These are phyloP conservation scores for Petroica traversi DNA, from an alignment of 2,113 vertebrate species.

Conservation along the genomic window DNA sequence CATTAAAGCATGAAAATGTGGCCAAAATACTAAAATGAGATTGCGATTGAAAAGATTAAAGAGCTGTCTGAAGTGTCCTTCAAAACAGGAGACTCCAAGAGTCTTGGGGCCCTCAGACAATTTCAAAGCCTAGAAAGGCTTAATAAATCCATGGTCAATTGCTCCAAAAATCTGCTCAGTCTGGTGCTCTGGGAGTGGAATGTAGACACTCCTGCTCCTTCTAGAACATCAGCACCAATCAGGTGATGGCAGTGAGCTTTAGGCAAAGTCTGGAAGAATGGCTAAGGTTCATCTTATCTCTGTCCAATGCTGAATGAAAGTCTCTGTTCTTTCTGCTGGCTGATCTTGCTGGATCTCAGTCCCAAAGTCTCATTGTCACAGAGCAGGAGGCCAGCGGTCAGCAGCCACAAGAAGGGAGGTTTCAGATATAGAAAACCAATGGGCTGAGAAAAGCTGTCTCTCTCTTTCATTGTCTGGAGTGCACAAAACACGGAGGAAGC, in stretches of 20 bases:
- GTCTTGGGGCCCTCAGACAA: neutral
- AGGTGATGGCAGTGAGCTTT: neutral
- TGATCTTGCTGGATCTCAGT: neutral
- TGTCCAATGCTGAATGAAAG: neutral
- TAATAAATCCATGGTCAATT: conserved; percentile 26
- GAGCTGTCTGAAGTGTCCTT: conserved; percentile 30
- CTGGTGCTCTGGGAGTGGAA: neutral
- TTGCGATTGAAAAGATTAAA: conserved; percentile 57
- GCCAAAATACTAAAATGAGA: conserved; percentile 52
- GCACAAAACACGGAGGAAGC: neutral
- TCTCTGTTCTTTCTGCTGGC: neutral
- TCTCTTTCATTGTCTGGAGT: neutral
- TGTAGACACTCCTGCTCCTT: neutral
- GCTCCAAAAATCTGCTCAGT: neutral
- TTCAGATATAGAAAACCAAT: neutral
- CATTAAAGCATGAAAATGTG: conserved; percentile 47
- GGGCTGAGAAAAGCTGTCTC: neutral
- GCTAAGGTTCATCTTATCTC: neutral
- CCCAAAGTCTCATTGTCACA: neutral
- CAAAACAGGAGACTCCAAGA: neutral
- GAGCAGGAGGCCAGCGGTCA: neutral
- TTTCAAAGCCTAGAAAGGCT: conserved; percentile 11
- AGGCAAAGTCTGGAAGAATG: neutral
- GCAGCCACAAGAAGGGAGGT: neutral
- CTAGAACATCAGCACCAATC: neutral